These are phyloP conservation scores for Muntiacus reevesi DNA, from an alignment of 2,113 vertebrate species.

Conservation along the genomic window DNA sequence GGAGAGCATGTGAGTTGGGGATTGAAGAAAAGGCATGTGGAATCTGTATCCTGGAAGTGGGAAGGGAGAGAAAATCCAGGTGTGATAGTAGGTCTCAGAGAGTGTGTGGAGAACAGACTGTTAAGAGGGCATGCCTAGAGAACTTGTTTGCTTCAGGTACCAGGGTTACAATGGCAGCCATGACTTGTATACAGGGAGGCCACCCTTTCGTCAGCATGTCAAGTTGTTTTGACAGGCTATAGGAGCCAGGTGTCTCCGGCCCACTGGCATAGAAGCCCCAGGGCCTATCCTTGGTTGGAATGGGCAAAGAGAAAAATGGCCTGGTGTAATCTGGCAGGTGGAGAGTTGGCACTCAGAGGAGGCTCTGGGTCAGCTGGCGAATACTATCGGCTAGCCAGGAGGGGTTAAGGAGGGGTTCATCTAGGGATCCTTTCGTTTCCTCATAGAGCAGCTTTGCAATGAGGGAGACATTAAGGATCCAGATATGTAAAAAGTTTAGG, in stretches of 20 bases:
- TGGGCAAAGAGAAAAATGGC: not conserved
- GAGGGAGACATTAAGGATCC: not conserved
- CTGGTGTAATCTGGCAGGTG: not conserved
- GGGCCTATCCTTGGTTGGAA: not conserved
- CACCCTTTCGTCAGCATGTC: not conserved
- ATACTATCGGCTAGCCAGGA: not conserved
- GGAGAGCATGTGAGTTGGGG: rapidly evolving
- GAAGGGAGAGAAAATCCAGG: not conserved
- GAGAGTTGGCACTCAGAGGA: not conserved
- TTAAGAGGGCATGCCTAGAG: not conserved
- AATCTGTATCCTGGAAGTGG: not conserved
- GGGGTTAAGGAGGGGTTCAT: not conserved
- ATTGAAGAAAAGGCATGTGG: not conserved
- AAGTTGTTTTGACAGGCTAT: not conserved
- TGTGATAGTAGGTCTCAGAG: not conserved
- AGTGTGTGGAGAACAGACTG: not conserved
- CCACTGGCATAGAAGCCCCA: not conserved
- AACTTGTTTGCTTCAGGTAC: not conserved
- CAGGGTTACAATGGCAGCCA: not conserved
- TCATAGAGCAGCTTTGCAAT: not conserved
- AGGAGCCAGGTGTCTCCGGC: not conserved
- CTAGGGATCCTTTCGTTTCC: not conserved
- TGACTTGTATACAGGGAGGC: not conserved
- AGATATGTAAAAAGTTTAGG: not conserved
- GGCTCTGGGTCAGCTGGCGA: not conserved